These are phyloP conservation scores for Diloba caeruleocephala DNA, from an alignment of 2,888 invertebrate species.

Conservation along the genomic window DNA sequence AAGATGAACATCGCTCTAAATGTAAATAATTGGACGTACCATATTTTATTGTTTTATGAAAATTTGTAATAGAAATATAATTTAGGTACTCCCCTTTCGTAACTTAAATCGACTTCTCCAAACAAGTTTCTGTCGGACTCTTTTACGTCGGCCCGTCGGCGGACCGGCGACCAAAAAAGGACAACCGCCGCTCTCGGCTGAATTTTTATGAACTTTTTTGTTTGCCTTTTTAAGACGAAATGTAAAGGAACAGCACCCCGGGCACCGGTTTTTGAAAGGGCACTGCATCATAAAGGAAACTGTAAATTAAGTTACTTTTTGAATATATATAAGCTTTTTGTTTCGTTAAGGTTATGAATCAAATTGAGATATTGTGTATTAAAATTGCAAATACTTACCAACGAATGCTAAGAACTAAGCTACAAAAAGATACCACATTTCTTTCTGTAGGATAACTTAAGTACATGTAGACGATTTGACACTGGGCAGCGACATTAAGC, in stretches of 20 bases:
- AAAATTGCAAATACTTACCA: neutral
- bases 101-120: slow-evolving; percentile 85
- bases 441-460: too few relatives aligned
- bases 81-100: slow-evolving; percentile 69
- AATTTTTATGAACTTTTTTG: slow-evolving; percentile 84
- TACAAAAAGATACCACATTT: too few relatives aligned
- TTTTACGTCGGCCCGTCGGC: slow-evolving; percentile 69
- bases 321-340: slow-evolving; percentile 53
- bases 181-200: slow-evolving; percentile 71
- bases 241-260: slow-evolving; percentile 71
- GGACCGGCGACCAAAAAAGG: slow-evolving; percentile 75
- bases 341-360: slow-evolving; percentile 45
- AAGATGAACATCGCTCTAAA: slow-evolving; percentile 7
- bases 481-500: too few relatives aligned
- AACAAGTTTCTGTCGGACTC: slow-evolving; percentile 77
- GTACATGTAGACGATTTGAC: too few relatives aligned
- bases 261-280: slow-evolving; percentile 66
- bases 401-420: too few relatives aligned
- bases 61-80: slow-evolving; percentile 58
- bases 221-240: slow-evolving; percentile 75
- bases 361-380: slow-evolving; percentile 18
- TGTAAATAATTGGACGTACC: slow-evolving; percentile 30
- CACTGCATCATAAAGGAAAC: slow-evolving; percentile 69
- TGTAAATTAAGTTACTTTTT: slow-evolving; percentile 67
- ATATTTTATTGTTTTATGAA: slow-evolving; percentile 44